These are phyloP conservation scores for Drosophila kanapiae DNA, from an alignment of 1,140 invertebrate genomes.

Conservation along the genomic window DNA sequence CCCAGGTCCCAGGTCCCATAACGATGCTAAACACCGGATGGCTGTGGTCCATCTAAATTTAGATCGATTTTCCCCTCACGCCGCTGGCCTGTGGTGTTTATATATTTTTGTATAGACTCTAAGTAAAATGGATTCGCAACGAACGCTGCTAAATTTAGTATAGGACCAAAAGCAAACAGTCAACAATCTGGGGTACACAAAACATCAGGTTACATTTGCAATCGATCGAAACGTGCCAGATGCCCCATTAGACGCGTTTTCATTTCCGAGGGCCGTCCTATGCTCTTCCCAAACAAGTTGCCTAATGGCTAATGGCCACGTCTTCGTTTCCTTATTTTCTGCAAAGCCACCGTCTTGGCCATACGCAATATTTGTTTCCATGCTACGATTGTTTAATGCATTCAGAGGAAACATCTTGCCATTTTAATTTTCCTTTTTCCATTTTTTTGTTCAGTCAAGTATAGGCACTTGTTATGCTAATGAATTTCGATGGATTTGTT, in stretches of 20 bases:
- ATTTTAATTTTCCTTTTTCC: background rate
- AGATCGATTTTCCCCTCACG: slow-evolving; percentile 37
- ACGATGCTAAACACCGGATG: slow-evolving; percentile 19
- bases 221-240: slow-evolving; percentile 44
- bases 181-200: slow-evolving; percentile 38
- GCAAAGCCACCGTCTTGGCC: background rate
- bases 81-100: slow-evolving; percentile 8
- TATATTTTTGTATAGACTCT: slow-evolving; percentile 37
- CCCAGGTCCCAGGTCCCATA: slow-evolving; percentile 1
- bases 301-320: background rate
- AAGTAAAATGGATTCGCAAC: slow-evolving; percentile 42
- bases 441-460: background rate
- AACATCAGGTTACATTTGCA: slow-evolving; percentile 48
- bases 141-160: slow-evolving; percentile 39
- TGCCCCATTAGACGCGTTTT: slow-evolving; percentile 30
- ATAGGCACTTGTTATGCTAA: no score
- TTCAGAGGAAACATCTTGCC: background rate
- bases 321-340: background rate
- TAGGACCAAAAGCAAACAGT: slow-evolving; percentile 43
- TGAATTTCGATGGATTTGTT: no score
- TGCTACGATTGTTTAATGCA: background rate
- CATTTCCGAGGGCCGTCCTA: slow-evolving; percentile 10
- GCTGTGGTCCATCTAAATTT: slow-evolving; percentile 32
- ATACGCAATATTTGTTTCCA: background rate
- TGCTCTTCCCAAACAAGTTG: background rate